Evolutionary conservation across 1,140 invertebrate species (phyloP).

Genomic region (Cecropterus lyciades): DNA sequence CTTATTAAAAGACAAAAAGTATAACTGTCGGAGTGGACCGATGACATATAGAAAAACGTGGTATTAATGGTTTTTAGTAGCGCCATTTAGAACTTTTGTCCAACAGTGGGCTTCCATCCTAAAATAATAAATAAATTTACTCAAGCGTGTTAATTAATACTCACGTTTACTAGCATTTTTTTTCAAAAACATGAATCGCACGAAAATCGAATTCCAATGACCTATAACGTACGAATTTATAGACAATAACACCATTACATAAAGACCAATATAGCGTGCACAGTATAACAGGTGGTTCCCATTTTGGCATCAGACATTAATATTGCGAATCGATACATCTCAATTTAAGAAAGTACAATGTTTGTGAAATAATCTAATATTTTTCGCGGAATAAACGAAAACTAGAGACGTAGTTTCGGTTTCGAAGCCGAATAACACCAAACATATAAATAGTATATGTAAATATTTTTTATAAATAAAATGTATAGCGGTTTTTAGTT

Average conservation of each 20-base stretch:
- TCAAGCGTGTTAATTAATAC: no score
- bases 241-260: conserved; percentile 24
- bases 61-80: no score
- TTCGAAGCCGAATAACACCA: neutral
- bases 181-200: no score
- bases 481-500: no score
- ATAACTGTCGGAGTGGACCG: no score
- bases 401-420: neutral
- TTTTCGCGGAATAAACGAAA: conserved; percentile 1
- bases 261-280: conserved; percentile 25
- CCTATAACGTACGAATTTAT: conserved; percentile 6
- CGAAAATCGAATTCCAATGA: conserved; percentile 14
- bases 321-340: conserved; percentile 27
- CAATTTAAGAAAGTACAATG: conserved; percentile 18
- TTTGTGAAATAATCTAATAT: conserved; percentile 7
- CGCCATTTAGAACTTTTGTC: no score
- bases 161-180: neutral
- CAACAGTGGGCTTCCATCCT: no score
- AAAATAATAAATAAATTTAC: no score
- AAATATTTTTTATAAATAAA: no score
- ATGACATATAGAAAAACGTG: no score
- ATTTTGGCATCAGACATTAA: conserved; percentile 29
- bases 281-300: conserved; percentile 28
- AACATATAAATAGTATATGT: neutral
- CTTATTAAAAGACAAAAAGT: no score